Percentiles rank a stretch among this genome's conserved stretches.
Evolutionary conservation across 2,113 vertebrate genomes (phyloP).

Genomic region (Pelobates fuscus): DNA sequence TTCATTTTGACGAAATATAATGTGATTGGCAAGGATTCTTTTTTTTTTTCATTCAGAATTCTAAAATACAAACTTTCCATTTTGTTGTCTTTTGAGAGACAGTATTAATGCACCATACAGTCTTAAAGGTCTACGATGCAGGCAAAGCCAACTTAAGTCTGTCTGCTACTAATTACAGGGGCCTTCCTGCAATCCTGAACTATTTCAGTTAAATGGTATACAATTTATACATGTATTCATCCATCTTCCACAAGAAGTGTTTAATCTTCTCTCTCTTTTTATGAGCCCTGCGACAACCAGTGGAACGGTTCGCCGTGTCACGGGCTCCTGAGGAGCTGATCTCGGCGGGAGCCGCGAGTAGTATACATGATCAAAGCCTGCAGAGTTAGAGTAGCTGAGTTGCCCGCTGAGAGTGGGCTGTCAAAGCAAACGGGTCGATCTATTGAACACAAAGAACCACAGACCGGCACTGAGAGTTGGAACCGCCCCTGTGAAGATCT

Average conservation of each 20-base stretch:
- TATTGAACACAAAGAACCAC: constrained; percentile 43
- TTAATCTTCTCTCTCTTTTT: constrained; percentile 47
- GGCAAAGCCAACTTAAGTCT: constrained; percentile 15
- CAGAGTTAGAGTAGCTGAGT: constrained; percentile 39
- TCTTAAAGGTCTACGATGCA: constrained; percentile 24
- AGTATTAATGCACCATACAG: constrained; percentile 9
- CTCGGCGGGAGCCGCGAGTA: constrained; percentile 47
- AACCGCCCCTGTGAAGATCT: constrained; percentile 49
- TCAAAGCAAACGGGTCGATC: constrained; percentile 46
- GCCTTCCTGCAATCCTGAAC: constrained; percentile 29
- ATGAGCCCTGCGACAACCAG: constrained; percentile 40
- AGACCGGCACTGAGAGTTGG: constrained; percentile 42
- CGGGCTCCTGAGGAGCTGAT: constrained; percentile 41
- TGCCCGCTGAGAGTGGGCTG: constrained; percentile 48
- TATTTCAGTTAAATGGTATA: constrained; percentile 32
- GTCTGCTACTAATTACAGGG: constrained; percentile 45
- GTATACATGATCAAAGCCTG: constrained; percentile 42
- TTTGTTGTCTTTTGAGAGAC: too few relatives aligned
- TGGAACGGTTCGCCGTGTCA: constrained; percentile 48
- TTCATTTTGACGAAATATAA: too few relatives aligned
- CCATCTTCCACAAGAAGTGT: constrained; percentile 34
- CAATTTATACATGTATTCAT: constrained; percentile 47
- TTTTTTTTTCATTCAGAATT: too few relatives aligned
- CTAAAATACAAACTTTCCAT: too few relatives aligned
- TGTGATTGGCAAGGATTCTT: too few relatives aligned